Conservation (phyloP, 2,113 vertebrate species). For the Tretioscincus oriximinensis region DNA sequence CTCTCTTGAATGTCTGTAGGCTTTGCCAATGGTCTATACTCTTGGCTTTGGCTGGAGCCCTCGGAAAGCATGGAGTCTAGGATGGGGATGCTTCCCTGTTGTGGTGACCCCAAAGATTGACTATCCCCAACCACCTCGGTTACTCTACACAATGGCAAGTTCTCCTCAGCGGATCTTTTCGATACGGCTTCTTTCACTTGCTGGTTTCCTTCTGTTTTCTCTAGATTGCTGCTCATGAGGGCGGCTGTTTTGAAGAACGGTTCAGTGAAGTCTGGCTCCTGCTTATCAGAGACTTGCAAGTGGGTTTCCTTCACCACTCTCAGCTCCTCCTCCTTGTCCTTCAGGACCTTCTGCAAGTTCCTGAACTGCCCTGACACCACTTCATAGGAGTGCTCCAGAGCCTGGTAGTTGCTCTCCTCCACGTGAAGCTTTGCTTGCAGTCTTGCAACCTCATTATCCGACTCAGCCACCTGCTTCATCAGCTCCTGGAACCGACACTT, state of each 20-base stretch:
- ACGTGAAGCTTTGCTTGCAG: constrained; percentile 79
- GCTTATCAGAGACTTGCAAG: constrained; percentile 80
- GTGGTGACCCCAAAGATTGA: constrained; percentile 72
- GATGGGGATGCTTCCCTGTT: constrained; percentile 56
- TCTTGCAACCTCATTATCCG: constrained; percentile 82
- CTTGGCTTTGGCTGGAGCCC: constrained; percentile 57
- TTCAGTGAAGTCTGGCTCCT: constrained; percentile 87
- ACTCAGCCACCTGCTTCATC: constrained; percentile 82
- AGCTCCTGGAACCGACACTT: constrained; percentile 88
- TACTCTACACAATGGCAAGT: constrained; percentile 57
- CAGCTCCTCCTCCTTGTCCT: constrained; percentile 89
- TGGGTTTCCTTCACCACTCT: constrained; percentile 83
- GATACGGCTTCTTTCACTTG: constrained; percentile 84
- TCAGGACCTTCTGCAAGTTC: constrained; percentile 79
- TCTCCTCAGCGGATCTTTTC: constrained; percentile 69
- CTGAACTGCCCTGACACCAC: constrained; percentile 84
- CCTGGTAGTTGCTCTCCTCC: constrained; percentile 83
- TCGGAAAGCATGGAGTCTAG: constrained; percentile 51
- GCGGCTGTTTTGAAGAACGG: constrained; percentile 87
- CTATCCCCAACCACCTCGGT: constrained; percentile 72
- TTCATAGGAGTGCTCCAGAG: constrained; percentile 81
- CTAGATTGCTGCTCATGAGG: constrained; percentile 83
- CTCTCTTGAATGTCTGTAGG: constrained; percentile 56
- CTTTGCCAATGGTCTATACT: constrained; percentile 15
- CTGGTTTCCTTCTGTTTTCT: constrained; percentile 85